Evolutionary conservation across 2,888 invertebrate genomes (phyloP), one percentile per base, ranked within the genome.

Genomic region (Chrysolina oricalcia): DNA sequence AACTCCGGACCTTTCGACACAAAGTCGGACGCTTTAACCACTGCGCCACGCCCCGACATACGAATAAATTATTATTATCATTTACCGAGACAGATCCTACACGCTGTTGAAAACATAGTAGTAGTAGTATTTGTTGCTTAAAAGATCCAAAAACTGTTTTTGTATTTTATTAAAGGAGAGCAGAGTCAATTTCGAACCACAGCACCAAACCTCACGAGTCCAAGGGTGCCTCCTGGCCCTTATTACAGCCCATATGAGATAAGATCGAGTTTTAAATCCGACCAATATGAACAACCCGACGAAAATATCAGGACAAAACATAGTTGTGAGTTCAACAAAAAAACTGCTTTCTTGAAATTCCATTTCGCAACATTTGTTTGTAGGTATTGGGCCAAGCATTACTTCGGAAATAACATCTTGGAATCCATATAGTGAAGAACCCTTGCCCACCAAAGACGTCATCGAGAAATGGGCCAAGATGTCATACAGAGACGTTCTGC

Each of bases 401-500:
- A 70, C 70, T 5, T 66, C 66, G 0, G 27, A 71, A 71, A 83
- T 82, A 76, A 68, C 78, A n/a, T 73, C 79, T 59, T 84, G 86
- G 86, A 83, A 86, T 79, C 84, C 87, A 15, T 84, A 84, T 74
- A 76, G 78, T 72, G 82, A 84, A 77, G 75, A 72, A 15, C 56
- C 59, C 4, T 48, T 46, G 78, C 65, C 75, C 79, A 80, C 74
- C 78, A 74, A 75, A 75, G 48, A 77, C 2, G 40, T 79, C 2
- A 80, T 83, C 43, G 74, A 84, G 23, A 78, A 68, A 9, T 85
- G 85, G 85, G 87, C 85, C 15, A 75, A 83, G 64, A 84, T 86
- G 84, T 73, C 84, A 27, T 82, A 82, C 67, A 82, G 82, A 63
- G 84, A 86, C 73, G 72, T 80, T 10, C 62, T 78, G 27, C 86